phyloP scores from a whole-genome alignment of 2,888 invertebrate genomes.

The Leucophenga montana region DNA sequence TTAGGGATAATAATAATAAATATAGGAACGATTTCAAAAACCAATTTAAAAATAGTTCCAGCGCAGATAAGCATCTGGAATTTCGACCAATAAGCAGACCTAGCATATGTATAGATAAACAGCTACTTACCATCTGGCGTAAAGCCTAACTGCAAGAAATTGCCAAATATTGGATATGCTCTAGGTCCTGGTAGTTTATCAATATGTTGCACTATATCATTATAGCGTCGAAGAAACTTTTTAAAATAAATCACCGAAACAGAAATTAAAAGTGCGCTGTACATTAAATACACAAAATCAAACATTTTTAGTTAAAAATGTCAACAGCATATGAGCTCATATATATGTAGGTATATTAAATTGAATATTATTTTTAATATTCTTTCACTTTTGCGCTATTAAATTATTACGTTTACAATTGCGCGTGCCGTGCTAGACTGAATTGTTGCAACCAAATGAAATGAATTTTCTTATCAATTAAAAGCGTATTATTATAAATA shows the following conservation, averaged over 20 bases:
- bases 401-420: slow-evolving; percentile 6
- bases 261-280: background rate
- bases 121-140: slow-evolving; percentile 44
- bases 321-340: no score
- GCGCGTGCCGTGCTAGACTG: slow-evolving; percentile 2
- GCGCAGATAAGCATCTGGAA: no score
- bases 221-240: slow-evolving; percentile 33
- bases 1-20: no score
- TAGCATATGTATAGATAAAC: no score
- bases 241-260: slow-evolving; percentile 10
- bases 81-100: no score
- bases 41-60: no score
- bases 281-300: background rate
- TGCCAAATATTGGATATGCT: slow-evolving; percentile 47
- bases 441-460: background rate
- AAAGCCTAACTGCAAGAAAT: slow-evolving; percentile 45
- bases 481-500: background rate
- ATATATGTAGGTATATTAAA: no score
- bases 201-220: slow-evolving; percentile 32
- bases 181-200: slow-evolving; percentile 44
- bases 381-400: background rate
- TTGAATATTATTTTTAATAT: background rate
- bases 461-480: slow-evolving; percentile 8
- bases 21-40: no score
- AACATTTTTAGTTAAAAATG: slow-evolving; percentile 10